A percentile compares a stretch with the other conserved stretches of the same genome.
Evolutionary conservation across 2,113 vertebrate genomes (phyloP).

Genomic region (Arenaria interpres): DNA sequence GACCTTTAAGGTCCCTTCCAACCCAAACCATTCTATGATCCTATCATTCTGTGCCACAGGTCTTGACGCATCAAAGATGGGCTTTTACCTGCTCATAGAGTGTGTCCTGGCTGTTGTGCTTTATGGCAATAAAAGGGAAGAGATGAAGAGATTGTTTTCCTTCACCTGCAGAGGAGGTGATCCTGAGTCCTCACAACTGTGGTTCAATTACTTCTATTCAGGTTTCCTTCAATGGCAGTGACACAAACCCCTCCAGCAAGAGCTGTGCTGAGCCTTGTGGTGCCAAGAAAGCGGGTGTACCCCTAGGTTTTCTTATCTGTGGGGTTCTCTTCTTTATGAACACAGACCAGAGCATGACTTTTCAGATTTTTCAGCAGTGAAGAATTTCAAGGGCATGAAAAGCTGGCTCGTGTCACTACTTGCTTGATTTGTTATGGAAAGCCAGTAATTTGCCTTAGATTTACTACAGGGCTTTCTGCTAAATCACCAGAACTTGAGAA

Average conservation of each 20-base stretch:
- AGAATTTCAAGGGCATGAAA: not conserved
- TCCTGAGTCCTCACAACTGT: not conserved
- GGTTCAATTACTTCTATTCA: not conserved
- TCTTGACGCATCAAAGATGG: not conserved
- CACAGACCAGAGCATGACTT: not conserved
- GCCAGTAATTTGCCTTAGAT: not conserved
- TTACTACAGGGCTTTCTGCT: constrained; percentile 23
- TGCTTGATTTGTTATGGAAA: constrained; percentile 12
- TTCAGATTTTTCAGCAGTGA: not conserved
- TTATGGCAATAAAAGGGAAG: not conserved
- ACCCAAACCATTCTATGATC: too few relatives aligned
- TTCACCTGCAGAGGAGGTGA: not conserved
- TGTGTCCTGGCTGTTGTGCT: not conserved
- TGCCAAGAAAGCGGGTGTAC: not conserved
- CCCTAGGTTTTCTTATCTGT: not conserved
- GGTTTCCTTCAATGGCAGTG: not conserved
- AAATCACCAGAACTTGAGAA: not conserved
- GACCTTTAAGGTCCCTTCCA: too few relatives aligned
- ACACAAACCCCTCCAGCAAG: not conserved
- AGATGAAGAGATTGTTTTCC: not conserved
- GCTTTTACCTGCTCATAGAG: not conserved
- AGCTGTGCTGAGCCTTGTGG: not conserved
- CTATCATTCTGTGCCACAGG: not conserved
- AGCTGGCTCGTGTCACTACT: not conserved
- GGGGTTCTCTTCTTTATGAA: not conserved